phyloP scores from a whole-genome alignment of 2,888 invertebrate genomes.

The Callimorpha dominula region DNA sequence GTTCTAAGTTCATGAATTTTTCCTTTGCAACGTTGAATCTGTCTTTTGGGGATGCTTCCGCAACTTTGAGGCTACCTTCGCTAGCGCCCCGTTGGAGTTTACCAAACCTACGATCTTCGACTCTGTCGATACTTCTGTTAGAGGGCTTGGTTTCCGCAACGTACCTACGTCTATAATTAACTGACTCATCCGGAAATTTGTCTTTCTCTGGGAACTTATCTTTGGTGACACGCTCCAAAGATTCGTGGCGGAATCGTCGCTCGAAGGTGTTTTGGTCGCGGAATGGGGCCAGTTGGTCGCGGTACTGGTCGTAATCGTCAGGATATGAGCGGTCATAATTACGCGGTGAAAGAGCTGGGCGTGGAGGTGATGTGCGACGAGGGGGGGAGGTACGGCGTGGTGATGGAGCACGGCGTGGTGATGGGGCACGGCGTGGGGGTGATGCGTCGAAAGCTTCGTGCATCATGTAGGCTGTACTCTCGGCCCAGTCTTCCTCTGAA shows the following conservation, averaged over 20 bases:
- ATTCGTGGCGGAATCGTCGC: slow-evolving; percentile 80
- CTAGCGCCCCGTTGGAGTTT: slow-evolving; percentile 78
- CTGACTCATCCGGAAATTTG: slow-evolving; percentile 71
- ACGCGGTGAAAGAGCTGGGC: slow-evolving; percentile 65
- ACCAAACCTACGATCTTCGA: slow-evolving; percentile 81
- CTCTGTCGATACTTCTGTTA: slow-evolving; percentile 78
- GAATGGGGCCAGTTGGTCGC: slow-evolving; percentile 78
- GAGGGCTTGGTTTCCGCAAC: slow-evolving; percentile 82
- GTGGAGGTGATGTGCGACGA: slow-evolving; percentile 62
- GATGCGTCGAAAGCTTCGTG: slow-evolving; percentile 85
- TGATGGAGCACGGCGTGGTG: slow-evolving; percentile 56
- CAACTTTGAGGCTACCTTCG: slow-evolving; percentile 80
- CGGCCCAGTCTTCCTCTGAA: slow-evolving; percentile 93
- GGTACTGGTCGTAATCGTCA: slow-evolving; percentile 64
- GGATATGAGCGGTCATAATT: slow-evolving; percentile 64
- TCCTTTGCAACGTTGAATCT: slow-evolving; percentile 95
- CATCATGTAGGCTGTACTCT: slow-evolving; percentile 89
- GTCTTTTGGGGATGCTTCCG: slow-evolving; percentile 89
- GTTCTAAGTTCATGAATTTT: slow-evolving; percentile 93
- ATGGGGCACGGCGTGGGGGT: slow-evolving; percentile 72
- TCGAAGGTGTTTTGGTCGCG: slow-evolving; percentile 75
- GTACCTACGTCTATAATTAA: slow-evolving; percentile 81
- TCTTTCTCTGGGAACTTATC: slow-evolving; percentile 69
- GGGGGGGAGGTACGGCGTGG: slow-evolving; percentile 60
- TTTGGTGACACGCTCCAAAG: slow-evolving; percentile 70